Evolutionary conservation across 2,888 invertebrate species (phyloP).

Genomic region (Strigamia crassipes): DNA sequence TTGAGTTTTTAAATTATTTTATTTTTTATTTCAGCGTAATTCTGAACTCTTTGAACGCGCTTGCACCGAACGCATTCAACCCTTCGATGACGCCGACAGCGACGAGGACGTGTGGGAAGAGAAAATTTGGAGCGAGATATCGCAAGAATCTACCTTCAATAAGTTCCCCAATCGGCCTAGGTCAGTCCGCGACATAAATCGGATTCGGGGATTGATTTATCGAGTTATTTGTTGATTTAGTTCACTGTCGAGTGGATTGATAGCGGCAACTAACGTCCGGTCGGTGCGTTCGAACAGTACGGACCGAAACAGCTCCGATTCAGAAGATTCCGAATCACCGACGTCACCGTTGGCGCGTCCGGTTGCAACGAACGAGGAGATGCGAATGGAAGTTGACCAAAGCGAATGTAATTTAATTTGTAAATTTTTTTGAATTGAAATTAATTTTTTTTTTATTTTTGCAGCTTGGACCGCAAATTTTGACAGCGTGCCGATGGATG

Average conservation of each 20-base stretch:
- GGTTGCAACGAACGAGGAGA: constrained; percentile 49
- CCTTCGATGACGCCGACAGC: constrained; percentile 59
- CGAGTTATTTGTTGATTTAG: background rate
- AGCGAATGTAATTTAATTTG: constrained; percentile 41
- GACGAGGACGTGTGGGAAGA: constrained; percentile 61
- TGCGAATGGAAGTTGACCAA: constrained; percentile 50
- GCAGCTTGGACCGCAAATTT: constrained; percentile 55
- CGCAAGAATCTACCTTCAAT: background rate
- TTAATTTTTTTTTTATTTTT: constrained; percentile 52
- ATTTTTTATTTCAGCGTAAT: constrained; percentile 53
- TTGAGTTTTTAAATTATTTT: constrained; percentile 20
- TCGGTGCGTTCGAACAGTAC: constrained; percentile 12
- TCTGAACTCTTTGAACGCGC: constrained; percentile 69
- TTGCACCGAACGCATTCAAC: constrained; percentile 59
- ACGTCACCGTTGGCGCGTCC: constrained; percentile 32
- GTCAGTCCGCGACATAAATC: background rate
- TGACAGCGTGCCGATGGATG: constrained; percentile 55
- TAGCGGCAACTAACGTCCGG: background rate
- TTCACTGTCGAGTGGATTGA: background rate
- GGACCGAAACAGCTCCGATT: constrained; percentile 56
- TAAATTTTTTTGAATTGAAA: no score
- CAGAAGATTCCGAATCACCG: constrained; percentile 56
- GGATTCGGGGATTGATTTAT: background rate
- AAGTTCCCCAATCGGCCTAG: background rate
- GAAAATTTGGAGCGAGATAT: constrained; percentile 52